Evolutionary conservation across 1,140 invertebrate genomes (phyloP), one percentile per base, ranked within the genome.

Genomic region (Lethrus apterus): DNA sequence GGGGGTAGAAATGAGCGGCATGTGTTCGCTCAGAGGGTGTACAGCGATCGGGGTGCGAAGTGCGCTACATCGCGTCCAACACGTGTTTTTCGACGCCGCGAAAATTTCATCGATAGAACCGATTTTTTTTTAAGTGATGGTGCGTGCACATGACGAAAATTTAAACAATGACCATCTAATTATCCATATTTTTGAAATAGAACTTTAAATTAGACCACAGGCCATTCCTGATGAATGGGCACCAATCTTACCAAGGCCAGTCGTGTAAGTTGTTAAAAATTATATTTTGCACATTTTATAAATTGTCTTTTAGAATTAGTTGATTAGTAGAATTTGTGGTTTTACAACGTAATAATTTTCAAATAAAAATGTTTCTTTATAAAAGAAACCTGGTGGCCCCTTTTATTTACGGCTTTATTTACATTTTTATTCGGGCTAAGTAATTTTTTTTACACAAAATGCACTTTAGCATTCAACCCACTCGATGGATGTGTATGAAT

Each of bases 191-290:
- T 23, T 15, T 21, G 7, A 7, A 7, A 7, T 26, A 7, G 24
- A 38, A 38, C 24, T 38, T 4, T 2, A 38, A 18, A 11, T 18
- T 19, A 8, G 7, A 9, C 14, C n/a, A 21, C 18, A 14, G 29
- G 35, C 20, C 36, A 38, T 48, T 36, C 42, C 57, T 57, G 46
- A 64, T 66, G 64, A 66, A 66, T 66, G 64, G 64, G 64, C 57
- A 63, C 64, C 61, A 63, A 59, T 56, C 58, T 66, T 50, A 66
- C 64, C 36, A 66, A 65, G 48, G 46, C 62, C 50, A 64, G 62
- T 55, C 58, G 62, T 50, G 60, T 65, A 55, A 65, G 62, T n/a
- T 46, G 9, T 8, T 18, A 32, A n/a, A 43, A 30, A n/a, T 38
- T 11, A 34, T 34, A 34, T 9, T n/a, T n/a, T n/a, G n/a, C n/a